phyloP scores from a whole-genome alignment of 1,140 invertebrate genomes.

The Hetaerina americana region DNA sequence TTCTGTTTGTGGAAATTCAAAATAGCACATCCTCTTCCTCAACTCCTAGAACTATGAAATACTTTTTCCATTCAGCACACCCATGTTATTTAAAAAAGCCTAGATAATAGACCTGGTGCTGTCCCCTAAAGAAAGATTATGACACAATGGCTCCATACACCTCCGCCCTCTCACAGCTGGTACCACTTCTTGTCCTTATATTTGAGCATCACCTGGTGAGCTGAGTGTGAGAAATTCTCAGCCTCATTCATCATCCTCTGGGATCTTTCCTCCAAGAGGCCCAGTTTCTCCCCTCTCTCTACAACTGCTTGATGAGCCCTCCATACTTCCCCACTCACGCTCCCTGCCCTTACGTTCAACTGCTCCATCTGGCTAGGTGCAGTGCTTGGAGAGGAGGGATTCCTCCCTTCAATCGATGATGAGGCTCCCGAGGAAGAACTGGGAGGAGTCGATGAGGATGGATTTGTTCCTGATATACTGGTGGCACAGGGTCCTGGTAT shows the following conservation, averaged over 20 bases:
- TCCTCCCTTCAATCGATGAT: background rate
- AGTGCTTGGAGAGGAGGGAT: background rate
- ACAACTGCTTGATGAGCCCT: conserved; percentile 68
- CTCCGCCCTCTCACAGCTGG: conserved; percentile 63
- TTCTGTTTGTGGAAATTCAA: background rate
- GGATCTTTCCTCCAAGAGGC: conserved; percentile 79
- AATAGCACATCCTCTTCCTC: background rate
- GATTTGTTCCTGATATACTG: conserved; percentile 12
- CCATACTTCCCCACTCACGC: conserved; percentile 58
- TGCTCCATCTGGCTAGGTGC: conserved; percentile 43
- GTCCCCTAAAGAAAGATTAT: background rate
- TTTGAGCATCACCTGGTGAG: conserved; percentile 88
- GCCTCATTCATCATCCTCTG: conserved; percentile 85
- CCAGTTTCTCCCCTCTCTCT: conserved; percentile 90
- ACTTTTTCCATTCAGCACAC: background rate
- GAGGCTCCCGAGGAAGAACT: background rate
- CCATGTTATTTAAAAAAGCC: no score
- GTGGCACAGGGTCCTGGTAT: conserved; percentile 58
- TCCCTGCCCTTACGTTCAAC: conserved; percentile 49
- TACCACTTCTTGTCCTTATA: conserved; percentile 99
- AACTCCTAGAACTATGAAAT: background rate
- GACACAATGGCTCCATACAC: background rate
- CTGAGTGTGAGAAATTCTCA: conserved; percentile 71
- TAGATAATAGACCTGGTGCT: background rate
- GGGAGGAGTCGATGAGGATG: background rate